Base-by-base conservation (phyloP, 2,888 invertebrate species). In the Ophion obscuratus region DNA sequence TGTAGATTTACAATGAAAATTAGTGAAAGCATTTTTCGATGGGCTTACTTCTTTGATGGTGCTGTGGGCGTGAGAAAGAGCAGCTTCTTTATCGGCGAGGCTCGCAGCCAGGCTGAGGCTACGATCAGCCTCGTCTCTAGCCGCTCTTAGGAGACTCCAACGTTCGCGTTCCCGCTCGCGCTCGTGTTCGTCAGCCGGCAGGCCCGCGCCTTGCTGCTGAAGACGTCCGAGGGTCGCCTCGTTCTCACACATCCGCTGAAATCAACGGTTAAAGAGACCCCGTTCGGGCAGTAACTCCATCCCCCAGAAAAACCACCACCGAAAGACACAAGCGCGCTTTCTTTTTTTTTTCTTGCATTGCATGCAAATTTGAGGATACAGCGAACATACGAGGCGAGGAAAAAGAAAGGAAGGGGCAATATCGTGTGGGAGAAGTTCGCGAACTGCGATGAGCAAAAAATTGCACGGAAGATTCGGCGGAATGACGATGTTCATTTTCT, bases 51-150 rank as follows among this genome's bases (percentile, higher is more conserved):
- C 97, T 93, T 96, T 96, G 81, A 98, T 95, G 93, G 98, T 98
- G 91, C 97, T 97, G 92, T 98, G 97, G 70, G 98, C 96, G 91
- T 98, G 97, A 91, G 97, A 96, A 81, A 98, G 95, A 93, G 98
- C 97, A 85, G 97, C 96, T 92, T 99, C 98, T 90, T 98, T 96
- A 64, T 97, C 96, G 91, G 97, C 98, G 36, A 99, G 96, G 90
- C 98, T 98, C 11, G 98, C 97, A 9, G 98, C 98, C 66, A 99
- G 95, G 83, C 97, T 96, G 85, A 98, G 95, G 36, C 98, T 97
- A 84, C 98, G 95, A 93, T 99, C 98, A 0, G 98, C 97, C 91
- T 98, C 98, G 92, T 98, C 98, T 62, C 98, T 95, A 0, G 98
- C 98, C 92, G 98, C 98, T 90, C 98, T 96, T 80, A 98, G 94